Base-by-base conservation (phyloP, 2,888 invertebrate species). In the Chrysopilus asiliformis region DNA sequence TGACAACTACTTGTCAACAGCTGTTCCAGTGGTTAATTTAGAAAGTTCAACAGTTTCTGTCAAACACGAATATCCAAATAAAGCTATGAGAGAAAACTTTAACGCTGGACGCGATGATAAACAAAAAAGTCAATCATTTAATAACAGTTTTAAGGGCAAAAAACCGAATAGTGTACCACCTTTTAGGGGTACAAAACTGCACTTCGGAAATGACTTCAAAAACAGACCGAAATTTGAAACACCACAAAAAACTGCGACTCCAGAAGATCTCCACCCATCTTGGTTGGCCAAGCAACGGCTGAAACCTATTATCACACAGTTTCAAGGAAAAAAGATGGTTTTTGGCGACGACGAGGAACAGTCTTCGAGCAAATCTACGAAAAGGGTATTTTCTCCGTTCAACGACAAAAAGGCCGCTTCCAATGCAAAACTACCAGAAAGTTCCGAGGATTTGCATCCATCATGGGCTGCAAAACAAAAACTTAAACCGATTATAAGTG, bases 391-490 rank as follows among this genome's bases (percentile, higher is more conserved):
- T n/a, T n/a, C n/a, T n/a, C n/a, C n/a, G n/a, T 22, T 3, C 24
- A 20, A 16, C 8, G 18, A 27, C 15, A 20, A 30, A 13, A 39
- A 33, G 13, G 18, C n/a, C 3, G 15, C 7, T 7, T 25, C 14
- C 1, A 36, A 13, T 9, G n/a, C 7, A 3, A 25, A 6, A 9
- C n/a, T n/a, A n/a, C 10, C 34, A 2, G 43, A 46, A 31, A 43
- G 16, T 12, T 18, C 30, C n/a, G 32, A 27, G 6, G 27, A 45
- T 4, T 32, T 55, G 6, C 59, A 60, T 49, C 60, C 60, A 0
- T 59, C 60, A 1, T 60, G 61, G 57, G 41, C 43, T 14, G 60
- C 60, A n/a, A 59, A 60, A 38, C 53, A 56, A 38, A 53, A 54
- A 34, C 41, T 45, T 3, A 61, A 56, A 39, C 50, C 53, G 1